Base-by-base conservation (phyloP, 2,797 vertebrate species). In the Sternotherus odoratus region DNA sequence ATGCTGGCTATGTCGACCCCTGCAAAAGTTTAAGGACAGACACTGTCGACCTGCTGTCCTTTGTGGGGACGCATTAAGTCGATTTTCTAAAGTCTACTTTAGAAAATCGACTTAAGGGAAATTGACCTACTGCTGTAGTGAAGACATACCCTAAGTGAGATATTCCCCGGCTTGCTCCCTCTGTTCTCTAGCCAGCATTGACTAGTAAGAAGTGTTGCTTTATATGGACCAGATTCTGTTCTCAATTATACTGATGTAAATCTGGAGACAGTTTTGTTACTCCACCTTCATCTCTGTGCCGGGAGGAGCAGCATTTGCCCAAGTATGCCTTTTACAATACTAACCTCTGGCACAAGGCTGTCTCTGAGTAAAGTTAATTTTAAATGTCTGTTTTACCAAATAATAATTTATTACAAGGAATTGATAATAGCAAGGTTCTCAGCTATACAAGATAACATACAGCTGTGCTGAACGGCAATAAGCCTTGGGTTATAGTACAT, bases 111-210 rank as follows among this genome's bases (percentile, higher is more conserved):
- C n/a, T n/a, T n/a, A n/a, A n/a, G n/a, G n/a, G n/a, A n/a, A n/a
- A n/a, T n/a, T n/a, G n/a, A n/a, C n/a, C n/a, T n/a, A n/a, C n/a
- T n/a, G n/a, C n/a, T n/a, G n/a, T n/a, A n/a, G n/a, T n/a, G n/a
- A n/a, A n/a, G n/a, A n/a, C n/a, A n/a, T n/a, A n/a, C n/a, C n/a
- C n/a, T n/a, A 66, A 6, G 33, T 39, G 63, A 1, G 0, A 56
- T 60, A 43, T 16, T 53, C 60, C 75, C 19, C 0, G 0, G 51
- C 12, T 83, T 48, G 0, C 36, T 50, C 49, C 53, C 46, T 39
- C 3, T 36, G 83, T 49, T 5, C 82, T 85, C 49, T 69, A 36
- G n/a, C 19, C n/a, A 39, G n/a, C 43, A 6, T 48, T 84, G n/a
- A 84, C 56, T 39, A 30, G n/a, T 23, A 12, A 60, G 39, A 43